Percentiles rank a stretch among this genome's conserved stretches.
Evolutionary conservation across 2,113 vertebrate genomes (phyloP).

Genomic region (Thunnus maccoyii): DNA sequence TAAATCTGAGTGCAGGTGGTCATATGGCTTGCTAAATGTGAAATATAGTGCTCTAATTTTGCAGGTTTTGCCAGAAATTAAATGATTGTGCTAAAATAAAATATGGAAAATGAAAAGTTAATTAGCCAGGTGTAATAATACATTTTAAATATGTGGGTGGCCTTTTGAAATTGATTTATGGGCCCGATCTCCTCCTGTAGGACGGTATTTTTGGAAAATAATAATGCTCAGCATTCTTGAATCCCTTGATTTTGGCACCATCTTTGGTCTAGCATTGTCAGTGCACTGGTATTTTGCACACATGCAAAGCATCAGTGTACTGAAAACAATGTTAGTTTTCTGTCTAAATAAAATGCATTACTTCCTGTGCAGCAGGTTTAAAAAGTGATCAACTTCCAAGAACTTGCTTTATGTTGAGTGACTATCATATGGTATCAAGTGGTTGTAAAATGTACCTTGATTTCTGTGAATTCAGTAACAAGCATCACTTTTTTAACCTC

Average conservation of each 20-base stretch:
- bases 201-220: background rate
- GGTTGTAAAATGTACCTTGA: background rate
- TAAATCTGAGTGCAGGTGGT: no score
- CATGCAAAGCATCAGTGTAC: no score
- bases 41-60: background rate
- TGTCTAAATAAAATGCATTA: background rate
- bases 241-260: background rate
- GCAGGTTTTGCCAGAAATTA: background rate
- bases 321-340: background rate
- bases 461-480: background rate
- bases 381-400: background rate
- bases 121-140: no score
- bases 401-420: background rate
- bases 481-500: conserved; percentile 7
- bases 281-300: no score
- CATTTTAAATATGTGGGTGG: no score
- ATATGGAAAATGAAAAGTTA: background rate
- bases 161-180: no score
- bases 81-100: background rate
- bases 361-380: background rate
- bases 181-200: no score
- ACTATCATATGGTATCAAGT: conserved; percentile 1
- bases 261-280: background rate
- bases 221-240: background rate
- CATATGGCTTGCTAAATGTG: no score